Evolutionary conservation across 2,797 vertebrate species (phyloP).

Genomic region (Rhinogobio ventralis): DNA sequence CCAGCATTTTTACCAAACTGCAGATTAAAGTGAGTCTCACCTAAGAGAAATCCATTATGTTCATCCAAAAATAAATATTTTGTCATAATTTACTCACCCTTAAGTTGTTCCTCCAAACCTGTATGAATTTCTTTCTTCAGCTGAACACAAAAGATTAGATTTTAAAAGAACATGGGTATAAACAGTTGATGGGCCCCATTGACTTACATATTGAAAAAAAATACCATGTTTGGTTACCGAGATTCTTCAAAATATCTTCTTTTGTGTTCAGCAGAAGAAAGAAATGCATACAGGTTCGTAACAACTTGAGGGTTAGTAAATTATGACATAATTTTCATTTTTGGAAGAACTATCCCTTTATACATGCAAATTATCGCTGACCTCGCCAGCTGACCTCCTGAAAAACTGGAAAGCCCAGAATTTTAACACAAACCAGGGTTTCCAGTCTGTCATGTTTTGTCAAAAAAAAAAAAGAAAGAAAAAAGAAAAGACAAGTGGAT

Average conservation of each 20-base stretch:
- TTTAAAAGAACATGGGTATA: background rate
- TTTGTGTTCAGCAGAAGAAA: background rate
- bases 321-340: background rate
- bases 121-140: background rate
- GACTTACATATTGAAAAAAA: too few relatives aligned
- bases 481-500: background rate
- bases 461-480: background rate
- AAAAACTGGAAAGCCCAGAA: conserved; percentile 24
- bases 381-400: background rate
- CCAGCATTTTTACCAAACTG: background rate
- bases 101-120: background rate
- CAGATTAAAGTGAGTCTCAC: background rate
- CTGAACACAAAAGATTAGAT: background rate
- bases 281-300: background rate
- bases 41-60: background rate
- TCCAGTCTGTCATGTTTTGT: conserved; percentile 20
- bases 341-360: background rate
- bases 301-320: too few relatives aligned
- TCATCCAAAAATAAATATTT: background rate
- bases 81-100: background rate
- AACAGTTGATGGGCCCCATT: background rate
- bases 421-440: conserved; percentile 3
- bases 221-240: background rate
- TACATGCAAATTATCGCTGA: background rate
- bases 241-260: background rate